phyloP scores from a whole-genome alignment of 2,113 vertebrate genomes.

The Alethe diademata region DNA sequence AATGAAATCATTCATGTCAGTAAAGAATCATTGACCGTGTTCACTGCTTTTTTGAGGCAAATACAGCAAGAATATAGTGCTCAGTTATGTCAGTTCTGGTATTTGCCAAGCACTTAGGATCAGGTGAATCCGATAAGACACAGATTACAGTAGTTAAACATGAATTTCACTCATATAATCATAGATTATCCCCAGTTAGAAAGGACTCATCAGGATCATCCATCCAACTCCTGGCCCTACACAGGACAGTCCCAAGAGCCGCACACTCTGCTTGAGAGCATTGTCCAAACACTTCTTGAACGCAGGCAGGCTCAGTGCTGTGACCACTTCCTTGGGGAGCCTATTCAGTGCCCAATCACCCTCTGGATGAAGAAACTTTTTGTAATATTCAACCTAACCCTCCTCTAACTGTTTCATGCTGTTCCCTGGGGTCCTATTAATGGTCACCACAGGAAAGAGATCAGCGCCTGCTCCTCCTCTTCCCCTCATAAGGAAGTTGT shows the following conservation, averaged over 20 bases:
- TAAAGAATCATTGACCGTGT: background rate
- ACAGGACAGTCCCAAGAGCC: background rate
- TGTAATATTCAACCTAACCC: background rate
- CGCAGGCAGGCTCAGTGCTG: background rate
- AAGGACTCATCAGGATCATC: background rate
- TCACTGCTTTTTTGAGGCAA: background rate
- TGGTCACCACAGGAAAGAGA: background rate
- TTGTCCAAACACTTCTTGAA: background rate
- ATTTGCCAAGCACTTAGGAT: background rate
- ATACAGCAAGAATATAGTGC: background rate
- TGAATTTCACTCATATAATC: background rate
- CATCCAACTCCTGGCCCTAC: background rate
- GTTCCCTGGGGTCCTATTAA: background rate
- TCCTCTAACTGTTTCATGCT: background rate
- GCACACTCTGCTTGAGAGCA: too few relatives aligned
- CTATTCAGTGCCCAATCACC: background rate
- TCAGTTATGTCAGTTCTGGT: background rate
- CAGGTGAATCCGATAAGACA: background rate
- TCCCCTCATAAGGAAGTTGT: background rate
- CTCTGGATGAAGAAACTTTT: background rate
- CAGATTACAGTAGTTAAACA: background rate
- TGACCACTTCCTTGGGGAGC: background rate
- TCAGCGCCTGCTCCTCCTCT: background rate
- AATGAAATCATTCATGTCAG: background rate
- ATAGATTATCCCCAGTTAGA: background rate